A percentile compares a stretch with the other conserved stretches of the same genome.
phyloP scores from a whole-genome alignment of 1,140 invertebrate genomes.

The Spodoptera frugiperda region DNA sequence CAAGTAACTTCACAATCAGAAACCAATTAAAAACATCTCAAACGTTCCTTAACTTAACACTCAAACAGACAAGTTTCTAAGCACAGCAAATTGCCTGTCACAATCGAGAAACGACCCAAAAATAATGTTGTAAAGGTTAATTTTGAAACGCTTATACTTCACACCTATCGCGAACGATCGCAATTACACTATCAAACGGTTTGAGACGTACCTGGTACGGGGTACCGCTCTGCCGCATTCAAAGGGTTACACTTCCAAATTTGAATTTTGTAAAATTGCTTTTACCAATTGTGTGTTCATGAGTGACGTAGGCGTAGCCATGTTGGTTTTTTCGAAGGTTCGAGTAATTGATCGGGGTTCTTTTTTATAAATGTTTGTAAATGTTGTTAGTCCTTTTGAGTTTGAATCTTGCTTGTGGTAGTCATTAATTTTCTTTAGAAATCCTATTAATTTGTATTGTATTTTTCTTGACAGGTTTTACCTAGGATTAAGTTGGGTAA shows the following conservation, averaged over 20 bases:
- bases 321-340: neutral
- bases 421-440: too few species aligned
- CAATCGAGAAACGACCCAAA: constrained; percentile 4
- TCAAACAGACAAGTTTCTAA: neutral
- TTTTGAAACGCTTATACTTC: constrained; percentile 32
- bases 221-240: constrained; percentile 10
- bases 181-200: constrained; percentile 12
- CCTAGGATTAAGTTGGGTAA: too few species aligned
- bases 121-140: constrained; percentile 41
- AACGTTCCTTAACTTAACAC: neutral
- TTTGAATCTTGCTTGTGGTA: too few species aligned
- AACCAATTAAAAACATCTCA: constrained; percentile 15
- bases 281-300: constrained; percentile 10
- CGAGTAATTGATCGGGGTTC: neutral
- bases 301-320: neutral
- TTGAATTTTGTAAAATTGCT: constrained; percentile 27
- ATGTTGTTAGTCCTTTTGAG: too few species aligned
- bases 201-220: constrained; percentile 23
- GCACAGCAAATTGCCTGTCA: constrained; percentile 32
- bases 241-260: constrained; percentile 21
- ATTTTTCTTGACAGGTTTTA: too few species aligned
- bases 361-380: neutral
- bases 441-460: too few species aligned
- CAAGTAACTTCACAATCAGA: neutral
- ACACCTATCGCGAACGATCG: constrained; percentile 21